These are phyloP conservation scores for Brachyalestes nurse DNA, from an alignment of 2,797 vertebrate genomes.

Conservation along the genomic window DNA sequence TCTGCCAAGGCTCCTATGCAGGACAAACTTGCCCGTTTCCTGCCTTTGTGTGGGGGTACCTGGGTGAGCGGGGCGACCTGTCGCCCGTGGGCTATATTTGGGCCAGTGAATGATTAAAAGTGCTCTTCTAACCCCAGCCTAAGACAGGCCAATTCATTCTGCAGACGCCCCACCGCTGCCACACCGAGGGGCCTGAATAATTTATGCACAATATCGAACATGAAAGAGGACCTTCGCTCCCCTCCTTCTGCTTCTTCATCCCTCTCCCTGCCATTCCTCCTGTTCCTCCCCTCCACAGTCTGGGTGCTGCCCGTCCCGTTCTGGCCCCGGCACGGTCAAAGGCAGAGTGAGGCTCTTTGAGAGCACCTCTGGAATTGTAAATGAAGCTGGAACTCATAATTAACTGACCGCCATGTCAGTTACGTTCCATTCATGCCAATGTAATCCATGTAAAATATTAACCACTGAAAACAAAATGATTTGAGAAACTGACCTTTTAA, in stretches of 20 bases:
- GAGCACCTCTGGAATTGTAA: not conserved
- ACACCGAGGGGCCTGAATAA: conserved; percentile 80
- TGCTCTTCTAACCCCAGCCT: conserved; percentile 78
- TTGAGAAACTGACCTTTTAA: no score
- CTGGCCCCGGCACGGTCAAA: conserved; percentile 2
- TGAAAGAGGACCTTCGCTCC: conserved; percentile 80
- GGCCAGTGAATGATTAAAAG: conserved; percentile 82
- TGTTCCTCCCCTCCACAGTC: conserved; percentile 4
- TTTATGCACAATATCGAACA: conserved; percentile 86
- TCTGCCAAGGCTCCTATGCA: conserved; percentile 44
- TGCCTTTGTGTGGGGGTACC: conserved; percentile 47
- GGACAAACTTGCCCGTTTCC: conserved; percentile 52
- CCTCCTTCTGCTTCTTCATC: conserved; percentile 37
- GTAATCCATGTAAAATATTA: no score
- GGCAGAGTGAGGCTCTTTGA: not conserved
- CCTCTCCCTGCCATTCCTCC: conserved; percentile 20
- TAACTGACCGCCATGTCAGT: no score
- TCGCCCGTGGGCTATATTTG: conserved; percentile 78
- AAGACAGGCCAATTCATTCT: conserved; percentile 85
- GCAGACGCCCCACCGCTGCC: conserved; percentile 75
- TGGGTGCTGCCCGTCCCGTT: conserved; percentile 1
- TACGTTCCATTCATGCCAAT: no score
- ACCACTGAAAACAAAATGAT: no score
- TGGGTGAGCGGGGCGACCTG: conserved; percentile 59
- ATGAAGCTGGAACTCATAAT: not conserved